phyloP scores from a whole-genome alignment of 2,113 vertebrate species.

The Myrmecophaga tridactyla region DNA sequence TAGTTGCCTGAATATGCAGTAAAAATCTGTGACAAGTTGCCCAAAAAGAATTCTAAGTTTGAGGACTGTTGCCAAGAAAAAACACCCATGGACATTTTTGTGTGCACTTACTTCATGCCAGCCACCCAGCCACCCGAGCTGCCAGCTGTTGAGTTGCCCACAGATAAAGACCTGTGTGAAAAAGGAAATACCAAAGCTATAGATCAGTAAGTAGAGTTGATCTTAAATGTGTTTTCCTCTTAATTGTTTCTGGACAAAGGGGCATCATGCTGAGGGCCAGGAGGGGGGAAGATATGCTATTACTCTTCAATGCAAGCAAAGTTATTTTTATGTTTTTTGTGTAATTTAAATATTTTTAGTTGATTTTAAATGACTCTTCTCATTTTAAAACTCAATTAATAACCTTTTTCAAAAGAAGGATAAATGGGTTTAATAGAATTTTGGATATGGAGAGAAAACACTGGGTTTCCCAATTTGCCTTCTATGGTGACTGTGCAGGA shows the following conservation, averaged over 20 bases:
- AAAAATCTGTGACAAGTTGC: slow-evolving; percentile 73
- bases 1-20: slow-evolving; percentile 77
- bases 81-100: slow-evolving; percentile 69
- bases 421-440: background rate
- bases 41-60: slow-evolving; percentile 64
- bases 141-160: background rate
- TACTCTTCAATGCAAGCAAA: background rate
- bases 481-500: background rate
- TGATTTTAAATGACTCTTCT: background rate
- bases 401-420: background rate
- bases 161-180: slow-evolving; percentile 37
- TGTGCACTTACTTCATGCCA: slow-evolving; percentile 71
- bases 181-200: background rate
- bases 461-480: background rate
- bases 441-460: background rate
- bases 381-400: background rate
- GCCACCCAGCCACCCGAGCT: background rate
- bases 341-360: background rate
- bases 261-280: too few species aligned
- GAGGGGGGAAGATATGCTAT: background rate
- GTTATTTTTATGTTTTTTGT: background rate
- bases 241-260: too few species aligned
- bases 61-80: slow-evolving; percentile 76
- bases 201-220: slow-evolving; percentile 54
- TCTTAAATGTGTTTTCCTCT: background rate